Percentiles rank a stretch among this genome's conserved stretches.
phyloP scores from a whole-genome alignment of 1,140 invertebrate genomes.

The Vanessa atalanta region DNA sequence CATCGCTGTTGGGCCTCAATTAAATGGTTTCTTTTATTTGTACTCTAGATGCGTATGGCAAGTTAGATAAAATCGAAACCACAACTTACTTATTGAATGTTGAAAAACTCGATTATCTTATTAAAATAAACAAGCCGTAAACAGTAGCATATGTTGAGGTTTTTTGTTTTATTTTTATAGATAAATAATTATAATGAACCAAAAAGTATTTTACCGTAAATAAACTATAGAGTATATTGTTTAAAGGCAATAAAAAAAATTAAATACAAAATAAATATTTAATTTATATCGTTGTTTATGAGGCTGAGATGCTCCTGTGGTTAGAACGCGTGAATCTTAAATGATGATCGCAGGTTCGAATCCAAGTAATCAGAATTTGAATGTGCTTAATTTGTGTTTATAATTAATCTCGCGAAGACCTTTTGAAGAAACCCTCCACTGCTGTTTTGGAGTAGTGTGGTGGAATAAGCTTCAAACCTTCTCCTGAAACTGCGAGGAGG shows the following conservation, averaged over 20 bases:
- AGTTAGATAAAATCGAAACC: conserved; percentile 39
- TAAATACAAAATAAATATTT: neutral
- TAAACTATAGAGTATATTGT: too few species aligned
- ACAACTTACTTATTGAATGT: conserved; percentile 28
- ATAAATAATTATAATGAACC: neutral
- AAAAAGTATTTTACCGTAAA: neutral
- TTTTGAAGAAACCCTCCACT: too few species aligned
- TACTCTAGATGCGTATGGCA: conserved; percentile 29
- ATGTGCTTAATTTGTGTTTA: too few species aligned
- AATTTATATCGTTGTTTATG: too few species aligned
- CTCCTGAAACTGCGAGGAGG: too few species aligned
- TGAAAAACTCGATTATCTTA: conserved; percentile 33
- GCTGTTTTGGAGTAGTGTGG: too few species aligned
- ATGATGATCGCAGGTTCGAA: too few species aligned
- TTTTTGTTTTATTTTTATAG: neutral
- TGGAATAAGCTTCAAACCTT: too few species aligned
- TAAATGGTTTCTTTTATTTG: conserved; percentile 48
- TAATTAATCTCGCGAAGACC: too few species aligned
- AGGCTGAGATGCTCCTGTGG: too few species aligned
- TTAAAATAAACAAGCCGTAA: conserved; percentile 26
- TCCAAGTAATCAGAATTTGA: too few species aligned
- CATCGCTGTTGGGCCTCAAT: conserved; percentile 34
- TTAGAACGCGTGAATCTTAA: too few species aligned
- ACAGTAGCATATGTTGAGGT: conserved; percentile 1
- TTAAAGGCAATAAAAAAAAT: neutral